A percentile compares a stretch with the other conserved stretches of the same genome.
Conservation (phyloP, 1,140 invertebrate genomes). For the Caerostris darwini region DNA sequence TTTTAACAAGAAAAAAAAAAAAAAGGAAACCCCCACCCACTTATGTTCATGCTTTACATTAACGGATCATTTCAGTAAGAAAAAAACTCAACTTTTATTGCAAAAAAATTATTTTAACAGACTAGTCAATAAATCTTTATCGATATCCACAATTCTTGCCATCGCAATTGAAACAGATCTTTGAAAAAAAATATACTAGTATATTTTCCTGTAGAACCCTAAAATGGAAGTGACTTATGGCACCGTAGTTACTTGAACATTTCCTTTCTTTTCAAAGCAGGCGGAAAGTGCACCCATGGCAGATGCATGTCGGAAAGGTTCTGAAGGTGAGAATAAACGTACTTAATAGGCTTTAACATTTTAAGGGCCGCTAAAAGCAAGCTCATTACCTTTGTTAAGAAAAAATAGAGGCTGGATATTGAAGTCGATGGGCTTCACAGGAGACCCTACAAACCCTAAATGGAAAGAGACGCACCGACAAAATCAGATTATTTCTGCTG, state of each 20-base stretch:
- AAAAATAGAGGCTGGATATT: constrained; percentile 10
- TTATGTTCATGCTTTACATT: too few relatives aligned
- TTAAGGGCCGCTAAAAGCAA: constrained; percentile 67
- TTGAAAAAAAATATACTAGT: background rate
- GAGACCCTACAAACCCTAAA: background rate
- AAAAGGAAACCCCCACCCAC: too few relatives aligned
- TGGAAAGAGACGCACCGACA: constrained; percentile 39
- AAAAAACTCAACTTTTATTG: too few relatives aligned
- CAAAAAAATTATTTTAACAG: too few relatives aligned
- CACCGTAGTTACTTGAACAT: too few relatives aligned
- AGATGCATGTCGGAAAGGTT: constrained; percentile 16
- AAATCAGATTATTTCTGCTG: constrained; percentile 73
- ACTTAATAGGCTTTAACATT: constrained; percentile 63
- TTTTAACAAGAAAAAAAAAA: too few relatives aligned
- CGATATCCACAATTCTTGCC: too few relatives aligned
- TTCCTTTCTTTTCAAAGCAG: background rate
- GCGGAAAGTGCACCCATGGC: background rate
- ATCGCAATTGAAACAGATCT: too few relatives aligned
- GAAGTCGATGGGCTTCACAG: constrained; percentile 8
- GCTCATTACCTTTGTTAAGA: constrained; percentile 44
- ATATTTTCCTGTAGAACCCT: background rate
- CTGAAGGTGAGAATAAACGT: background rate
- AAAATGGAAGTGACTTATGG: background rate
- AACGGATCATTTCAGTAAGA: too few relatives aligned
- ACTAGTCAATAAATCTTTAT: too few relatives aligned